Evolutionary conservation across 2,113 vertebrate genomes (phyloP).

Genomic region (Nothoprocta pentlandii): DNA sequence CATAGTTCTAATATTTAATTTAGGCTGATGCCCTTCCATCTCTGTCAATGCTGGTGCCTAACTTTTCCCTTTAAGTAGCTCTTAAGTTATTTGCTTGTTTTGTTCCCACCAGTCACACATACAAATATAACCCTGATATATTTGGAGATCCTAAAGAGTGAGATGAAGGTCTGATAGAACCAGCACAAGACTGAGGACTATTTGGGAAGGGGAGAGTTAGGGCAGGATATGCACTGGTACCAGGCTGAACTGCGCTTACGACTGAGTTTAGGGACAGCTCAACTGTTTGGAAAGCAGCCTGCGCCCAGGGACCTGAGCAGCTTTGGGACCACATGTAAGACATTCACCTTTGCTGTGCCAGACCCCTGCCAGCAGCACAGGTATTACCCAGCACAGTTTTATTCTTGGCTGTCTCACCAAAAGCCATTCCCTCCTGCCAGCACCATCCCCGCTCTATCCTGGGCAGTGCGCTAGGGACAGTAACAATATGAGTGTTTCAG

Average conservation of each 20-base stretch:
- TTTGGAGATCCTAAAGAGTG: neutral
- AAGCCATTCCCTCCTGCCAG: neutral
- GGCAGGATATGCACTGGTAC: neutral
- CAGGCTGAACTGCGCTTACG: neutral
- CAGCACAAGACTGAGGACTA: neutral
- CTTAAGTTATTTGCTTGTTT: slow-evolving; percentile 4
- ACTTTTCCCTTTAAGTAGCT: neutral
- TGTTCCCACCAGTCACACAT: neutral
- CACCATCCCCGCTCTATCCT: neutral
- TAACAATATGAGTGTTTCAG: neutral
- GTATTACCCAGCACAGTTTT: neutral
- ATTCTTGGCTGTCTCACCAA: neutral
- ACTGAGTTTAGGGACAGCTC: neutral
- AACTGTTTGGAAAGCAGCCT: neutral
- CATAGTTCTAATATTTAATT: slow-evolving; percentile 23
- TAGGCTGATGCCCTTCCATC: neutral
- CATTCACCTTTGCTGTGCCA: neutral
- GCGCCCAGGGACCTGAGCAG: neutral
- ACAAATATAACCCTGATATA: neutral
- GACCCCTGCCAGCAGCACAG: neutral
- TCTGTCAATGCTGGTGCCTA: neutral
- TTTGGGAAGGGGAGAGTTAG: neutral
- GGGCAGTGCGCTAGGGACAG: neutral
- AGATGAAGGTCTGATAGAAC: neutral
- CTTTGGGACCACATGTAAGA: neutral